Percentiles rank a stretch among this genome's conserved stretches.
Evolutionary conservation across 2,113 vertebrate species (phyloP).

Genomic region (Thymallus thymallus): DNA sequence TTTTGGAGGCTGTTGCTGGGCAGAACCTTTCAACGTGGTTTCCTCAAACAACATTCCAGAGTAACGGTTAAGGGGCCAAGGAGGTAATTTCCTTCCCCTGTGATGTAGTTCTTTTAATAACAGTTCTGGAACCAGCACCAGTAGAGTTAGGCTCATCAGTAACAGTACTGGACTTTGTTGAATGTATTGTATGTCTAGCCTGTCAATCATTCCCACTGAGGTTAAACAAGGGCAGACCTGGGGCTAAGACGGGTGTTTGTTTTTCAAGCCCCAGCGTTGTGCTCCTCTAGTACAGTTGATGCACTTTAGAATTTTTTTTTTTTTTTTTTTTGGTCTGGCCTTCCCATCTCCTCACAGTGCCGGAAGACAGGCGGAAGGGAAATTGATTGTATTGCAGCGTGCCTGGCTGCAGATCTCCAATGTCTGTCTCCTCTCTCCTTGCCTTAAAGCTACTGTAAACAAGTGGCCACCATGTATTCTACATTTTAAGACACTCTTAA

Average conservation of each 20-base stretch:
- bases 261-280: background rate
- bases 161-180: conserved; percentile 55
- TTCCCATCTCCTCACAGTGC: background rate
- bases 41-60: too few species aligned
- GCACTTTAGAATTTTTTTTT: conserved; percentile 28
- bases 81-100: background rate
- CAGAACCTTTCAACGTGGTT: conserved; percentile 8
- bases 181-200: conserved; percentile 49
- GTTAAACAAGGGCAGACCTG: conserved; percentile 9
- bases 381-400: conserved; percentile 34
- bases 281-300: conserved; percentile 20
- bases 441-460: conserved; percentile 23
- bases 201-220: conserved; percentile 22
- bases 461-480: background rate
- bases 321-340: background rate
- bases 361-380: conserved; percentile 18
- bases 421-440: background rate
- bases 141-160: conserved; percentile 50
- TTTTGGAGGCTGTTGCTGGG: conserved; percentile 4
- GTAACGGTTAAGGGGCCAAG: too few species aligned
- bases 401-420: background rate
- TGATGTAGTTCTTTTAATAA: background rate
- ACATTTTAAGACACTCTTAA: background rate
- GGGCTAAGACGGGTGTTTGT: background rate
- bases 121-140: conserved; percentile 38